Base-by-base conservation (phyloP, 2,888 invertebrate species). In the Proisotoma minuta region DNA sequence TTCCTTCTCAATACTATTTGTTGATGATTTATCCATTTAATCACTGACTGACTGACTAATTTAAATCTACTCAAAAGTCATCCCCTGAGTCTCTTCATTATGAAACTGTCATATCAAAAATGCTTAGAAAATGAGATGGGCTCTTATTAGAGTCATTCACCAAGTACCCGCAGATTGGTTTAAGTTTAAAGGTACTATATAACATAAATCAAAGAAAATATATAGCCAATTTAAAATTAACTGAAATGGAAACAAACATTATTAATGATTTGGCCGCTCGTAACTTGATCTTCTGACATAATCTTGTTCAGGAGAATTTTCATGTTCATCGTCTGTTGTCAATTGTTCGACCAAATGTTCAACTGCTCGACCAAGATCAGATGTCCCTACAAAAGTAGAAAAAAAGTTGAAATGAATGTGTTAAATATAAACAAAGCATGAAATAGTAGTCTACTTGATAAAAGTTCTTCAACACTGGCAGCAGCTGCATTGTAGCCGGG, bases 331-430 rank as follows among this genome's bases (percentile, higher is more conserved):
- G 76, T 91, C 87, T 48, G 87, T 89, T 85, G 94, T 92, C 57
- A 90, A 91, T 52, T 60, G 60, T 50, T 89, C 89, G 69, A 94
- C 94, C 75, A 94, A 81, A 76, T 89, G 88, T 76, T 91, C 90
- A 73, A 93, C 89, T 63, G 91, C 92, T 78, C 87, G 86, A 62
- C 90, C 90, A 71, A 93, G 82, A 79, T 92, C 90, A n/a, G 34
- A 34, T 34, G 34, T 34, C 34, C 34, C 34, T 34, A n/a, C n/a
- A n/a, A n/a, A n/a, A n/a, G n/a, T n/a, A 15, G 34, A 34, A 34
- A 34, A 34, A 8, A 34, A 8, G 15, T 34, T 34, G 8, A 34
- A 34, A 10, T 34, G 8, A 10, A 34, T 34, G n/a, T n/a, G n/a
- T n/a, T n/a, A n/a, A n/a, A n/a, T n/a, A n/a, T n/a, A n/a, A n/a